Conservation (phyloP, 2,797 vertebrate species). For the Adelosebastes latens region DNA sequence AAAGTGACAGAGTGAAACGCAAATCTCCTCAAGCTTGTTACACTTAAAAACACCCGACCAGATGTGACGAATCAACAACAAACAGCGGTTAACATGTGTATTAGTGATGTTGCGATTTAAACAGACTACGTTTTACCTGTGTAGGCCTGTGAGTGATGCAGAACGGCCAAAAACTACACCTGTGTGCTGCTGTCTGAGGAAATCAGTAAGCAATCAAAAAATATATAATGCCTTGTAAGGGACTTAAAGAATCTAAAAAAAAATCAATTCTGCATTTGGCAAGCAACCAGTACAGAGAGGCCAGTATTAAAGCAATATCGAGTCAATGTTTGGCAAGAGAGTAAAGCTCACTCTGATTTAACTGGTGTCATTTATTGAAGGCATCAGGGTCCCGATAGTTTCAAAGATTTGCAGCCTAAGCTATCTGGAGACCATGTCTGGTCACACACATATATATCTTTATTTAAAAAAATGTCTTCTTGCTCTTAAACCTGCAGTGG, state of each 20-base stretch:
- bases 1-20: neutral
- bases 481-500: neutral
- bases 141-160: neutral
- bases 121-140: neutral
- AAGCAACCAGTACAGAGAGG: neutral
- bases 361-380: no score
- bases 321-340: no score
- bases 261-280: neutral
- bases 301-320: no score
- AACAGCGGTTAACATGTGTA: neutral
- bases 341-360: no score
- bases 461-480: neutral
- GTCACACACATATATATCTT: rapidly evolving
- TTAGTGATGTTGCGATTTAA: neutral
- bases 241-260: neutral
- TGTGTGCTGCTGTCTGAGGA: neutral
- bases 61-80: neutral
- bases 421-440: no score
- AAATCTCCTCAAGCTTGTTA: neutral
- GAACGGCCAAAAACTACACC: neutral
- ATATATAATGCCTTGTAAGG: neutral
- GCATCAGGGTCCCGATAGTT: no score
- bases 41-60: neutral
- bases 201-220: neutral
- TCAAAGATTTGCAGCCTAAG: no score